phyloP scores from a whole-genome alignment of 2,797 vertebrate species.

The Syngnathus acus region DNA sequence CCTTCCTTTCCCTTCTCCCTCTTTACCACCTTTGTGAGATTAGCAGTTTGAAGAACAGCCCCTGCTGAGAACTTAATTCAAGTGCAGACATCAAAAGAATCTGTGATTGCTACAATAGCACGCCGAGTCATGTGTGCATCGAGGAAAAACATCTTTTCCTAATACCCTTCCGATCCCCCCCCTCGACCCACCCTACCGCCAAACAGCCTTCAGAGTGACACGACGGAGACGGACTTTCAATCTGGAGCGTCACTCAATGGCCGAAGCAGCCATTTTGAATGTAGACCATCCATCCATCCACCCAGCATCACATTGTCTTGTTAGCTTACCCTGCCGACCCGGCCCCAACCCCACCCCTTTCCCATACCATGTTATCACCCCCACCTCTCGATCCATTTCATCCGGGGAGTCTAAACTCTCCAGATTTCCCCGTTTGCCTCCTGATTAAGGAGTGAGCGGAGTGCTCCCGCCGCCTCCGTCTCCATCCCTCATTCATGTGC shows the following conservation, averaged over 20 bases:
- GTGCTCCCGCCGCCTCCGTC: conserved; percentile 71
- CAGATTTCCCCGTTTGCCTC: conserved; percentile 84
- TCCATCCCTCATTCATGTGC: conserved; percentile 79
- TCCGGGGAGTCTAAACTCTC: conserved; percentile 53
- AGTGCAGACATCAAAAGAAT: conserved; percentile 57
- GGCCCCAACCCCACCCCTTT: conserved; percentile 8
- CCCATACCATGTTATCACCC: conserved; percentile 15
- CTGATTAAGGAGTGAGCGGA: conserved; percentile 91
- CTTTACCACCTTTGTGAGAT: conserved; percentile 59
- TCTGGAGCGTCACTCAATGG: neutral
- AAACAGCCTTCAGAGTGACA: neutral
- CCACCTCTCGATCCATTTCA: conserved; percentile 35
- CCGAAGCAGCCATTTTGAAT: conserved; percentile 49
- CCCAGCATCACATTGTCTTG: conserved; percentile 41
- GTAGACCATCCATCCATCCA: conserved; percentile 27
- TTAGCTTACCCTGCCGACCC: conserved; percentile 25
- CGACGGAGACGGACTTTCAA: neutral
- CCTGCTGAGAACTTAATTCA: conserved; percentile 49
- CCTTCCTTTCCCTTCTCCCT: conserved; percentile 17
- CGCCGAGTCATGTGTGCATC: conserved; percentile 33
- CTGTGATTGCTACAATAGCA: conserved; percentile 56
- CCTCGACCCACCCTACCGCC: too few relatives aligned
- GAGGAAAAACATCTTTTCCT: conserved; percentile 21
- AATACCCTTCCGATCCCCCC: conserved; percentile 12
- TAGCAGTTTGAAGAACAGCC: conserved; percentile 57